Percentiles rank a stretch among this genome's conserved stretches.
These are phyloP conservation scores for Lepidostoma basale DNA, from an alignment of 1,140 invertebrate species.

Conservation along the genomic window DNA sequence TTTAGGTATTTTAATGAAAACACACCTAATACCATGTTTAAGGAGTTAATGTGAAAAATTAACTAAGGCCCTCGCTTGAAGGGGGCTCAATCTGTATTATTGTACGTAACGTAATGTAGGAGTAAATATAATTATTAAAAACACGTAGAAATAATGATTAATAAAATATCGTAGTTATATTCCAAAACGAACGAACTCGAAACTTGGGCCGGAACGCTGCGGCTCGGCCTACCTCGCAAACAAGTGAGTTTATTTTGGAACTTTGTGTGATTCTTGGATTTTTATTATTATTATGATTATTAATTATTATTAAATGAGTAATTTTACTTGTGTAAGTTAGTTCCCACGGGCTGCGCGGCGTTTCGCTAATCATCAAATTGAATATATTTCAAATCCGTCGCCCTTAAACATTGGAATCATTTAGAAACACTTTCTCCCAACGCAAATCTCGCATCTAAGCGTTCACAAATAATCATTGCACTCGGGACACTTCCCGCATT, in stretches of 20 bases:
- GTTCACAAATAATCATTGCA: too few species aligned
- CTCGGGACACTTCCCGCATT: too few species aligned
- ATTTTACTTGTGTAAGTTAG: slow-evolving; percentile 38
- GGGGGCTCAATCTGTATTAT: slow-evolving; percentile 45
- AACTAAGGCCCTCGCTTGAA: slow-evolving; percentile 9
- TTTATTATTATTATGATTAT: slow-evolving; percentile 43
- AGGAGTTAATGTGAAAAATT: slow-evolving; percentile 45
- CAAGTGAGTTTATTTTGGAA: slow-evolving; percentile 74
- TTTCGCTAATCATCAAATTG: too few species aligned
- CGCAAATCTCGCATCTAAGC: too few species aligned
- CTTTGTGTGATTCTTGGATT: slow-evolving; percentile 74
- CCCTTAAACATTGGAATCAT: too few species aligned
- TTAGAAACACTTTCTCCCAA: too few species aligned
- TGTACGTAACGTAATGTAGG: slow-evolving; percentile 47
- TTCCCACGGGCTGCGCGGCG: slow-evolving; percentile 12
- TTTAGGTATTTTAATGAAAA: slow-evolving; percentile 46
- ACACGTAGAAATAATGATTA: slow-evolving; percentile 46
- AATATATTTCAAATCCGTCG: too few species aligned
- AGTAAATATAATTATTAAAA: slow-evolving; percentile 46
- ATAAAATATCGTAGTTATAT: slow-evolving; percentile 49
- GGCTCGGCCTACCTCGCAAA: slow-evolving; percentile 70
- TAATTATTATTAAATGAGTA: slow-evolving; percentile 45
- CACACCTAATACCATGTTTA: slow-evolving; percentile 45
- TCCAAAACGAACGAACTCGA: slow-evolving; percentile 72
- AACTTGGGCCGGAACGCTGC: slow-evolving; percentile 69